phyloP scores from a whole-genome alignment of 2,797 vertebrate species.

The Melanotaenia maccullochi region DNA sequence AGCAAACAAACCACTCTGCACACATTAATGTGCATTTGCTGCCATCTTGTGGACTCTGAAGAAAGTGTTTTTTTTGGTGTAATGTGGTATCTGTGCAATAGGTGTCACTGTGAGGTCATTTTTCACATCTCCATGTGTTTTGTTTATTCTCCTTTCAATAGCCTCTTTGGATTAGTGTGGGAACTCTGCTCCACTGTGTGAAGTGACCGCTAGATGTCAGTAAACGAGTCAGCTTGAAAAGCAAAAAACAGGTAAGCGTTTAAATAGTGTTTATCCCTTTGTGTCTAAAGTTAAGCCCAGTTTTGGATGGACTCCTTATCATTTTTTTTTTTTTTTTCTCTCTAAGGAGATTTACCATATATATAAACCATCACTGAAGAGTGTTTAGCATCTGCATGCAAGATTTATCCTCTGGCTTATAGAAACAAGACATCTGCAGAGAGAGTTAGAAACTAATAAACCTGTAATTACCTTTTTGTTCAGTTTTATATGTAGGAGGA shows the following conservation, averaged over 20 bases:
- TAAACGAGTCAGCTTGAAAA: neutral
- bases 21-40: slow-evolving; percentile 52
- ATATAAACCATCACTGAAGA: neutral
- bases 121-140: slow-evolving; percentile 20
- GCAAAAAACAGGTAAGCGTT: neutral
- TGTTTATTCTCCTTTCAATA: slow-evolving; percentile 23
- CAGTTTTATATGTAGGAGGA: neutral
- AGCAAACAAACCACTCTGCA: neutral
- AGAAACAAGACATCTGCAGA: neutral
- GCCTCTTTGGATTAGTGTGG: slow-evolving; percentile 29
- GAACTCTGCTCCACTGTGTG: slow-evolving; percentile 17
- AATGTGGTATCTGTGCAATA: slow-evolving; percentile 29
- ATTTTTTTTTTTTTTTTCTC: neutral
- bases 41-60: slow-evolving; percentile 58
- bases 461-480: neutral
- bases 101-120: slow-evolving; percentile 54
- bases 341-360: neutral
- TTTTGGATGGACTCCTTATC: neutral
- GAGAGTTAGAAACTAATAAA: neutral
- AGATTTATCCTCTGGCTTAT: neutral
- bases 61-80: neutral
- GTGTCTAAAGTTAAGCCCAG: neutral
- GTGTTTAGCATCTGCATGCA: neutral
- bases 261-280: neutral
- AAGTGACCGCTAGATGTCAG: slow-evolving; percentile 64